A percentile compares a stretch with the other conserved stretches of the same genome.
Conservation (phyloP, 1,140 invertebrate species). For the Chelonus insularis region DNA sequence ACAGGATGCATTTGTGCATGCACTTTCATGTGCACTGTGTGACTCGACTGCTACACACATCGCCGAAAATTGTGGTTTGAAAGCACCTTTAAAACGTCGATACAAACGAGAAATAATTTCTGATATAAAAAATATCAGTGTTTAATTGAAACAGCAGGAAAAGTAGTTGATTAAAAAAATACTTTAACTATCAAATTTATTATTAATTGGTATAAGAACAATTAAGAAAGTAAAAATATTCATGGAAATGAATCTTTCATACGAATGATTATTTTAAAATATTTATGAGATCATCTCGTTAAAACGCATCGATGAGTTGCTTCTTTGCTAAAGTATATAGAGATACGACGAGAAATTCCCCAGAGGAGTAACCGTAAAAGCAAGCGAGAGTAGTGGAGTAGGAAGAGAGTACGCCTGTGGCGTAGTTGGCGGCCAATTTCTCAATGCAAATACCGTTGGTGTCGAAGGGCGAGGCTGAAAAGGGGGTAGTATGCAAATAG, state of each 20-base stretch:
- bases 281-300: slow-evolving; percentile 1
- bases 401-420: slow-evolving; percentile 34
- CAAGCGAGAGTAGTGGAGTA: slow-evolving; percentile 12
- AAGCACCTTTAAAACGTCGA: too few relatives aligned
- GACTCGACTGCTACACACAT: too few relatives aligned
- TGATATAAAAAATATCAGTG: too few relatives aligned
- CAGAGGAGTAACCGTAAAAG: neutral
- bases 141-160: too few relatives aligned
- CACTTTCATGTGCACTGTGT: neutral
- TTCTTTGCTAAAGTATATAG: neutral
- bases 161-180: too few relatives aligned
- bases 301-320: neutral
- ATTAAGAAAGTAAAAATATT: too few relatives aligned
- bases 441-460: slow-evolving; percentile 59
- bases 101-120: too few relatives aligned
- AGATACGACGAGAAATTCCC: slow-evolving; percentile 10
- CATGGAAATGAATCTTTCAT: too few relatives aligned
- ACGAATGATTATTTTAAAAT: neutral
- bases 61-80: too few relatives aligned
- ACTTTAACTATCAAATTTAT: too few relatives aligned
- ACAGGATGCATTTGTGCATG: too few relatives aligned
- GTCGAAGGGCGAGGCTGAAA: slow-evolving; percentile 48
- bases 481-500: slow-evolving; percentile 59
- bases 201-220: too few relatives aligned
- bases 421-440: slow-evolving; percentile 56